Evolutionary conservation across 2,797 vertebrate genomes (phyloP).

Genomic region (Apogon talboti): DNA sequence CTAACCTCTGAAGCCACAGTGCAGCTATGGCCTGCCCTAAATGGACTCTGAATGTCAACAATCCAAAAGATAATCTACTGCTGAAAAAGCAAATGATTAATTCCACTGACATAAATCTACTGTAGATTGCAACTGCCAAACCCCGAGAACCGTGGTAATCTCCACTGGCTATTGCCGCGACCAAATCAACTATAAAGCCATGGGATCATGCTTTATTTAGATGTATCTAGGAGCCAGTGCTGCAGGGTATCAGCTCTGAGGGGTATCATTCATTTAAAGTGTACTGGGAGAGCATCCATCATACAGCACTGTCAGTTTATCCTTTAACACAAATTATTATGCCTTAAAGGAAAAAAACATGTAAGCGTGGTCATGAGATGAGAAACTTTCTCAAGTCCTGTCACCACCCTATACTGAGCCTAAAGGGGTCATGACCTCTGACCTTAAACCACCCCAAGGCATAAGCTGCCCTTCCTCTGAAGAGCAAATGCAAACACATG

Average conservation of each 20-base stretch:
- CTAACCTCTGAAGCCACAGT: constrained; percentile 16
- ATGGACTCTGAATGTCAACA: constrained; percentile 42
- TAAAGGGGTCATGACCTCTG: constrained; percentile 41
- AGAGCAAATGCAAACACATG: constrained; percentile 43
- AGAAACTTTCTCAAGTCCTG: background rate
- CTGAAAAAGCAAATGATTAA: constrained; percentile 62
- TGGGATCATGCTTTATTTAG: constrained; percentile 68
- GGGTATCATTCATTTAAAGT: constrained; percentile 32
- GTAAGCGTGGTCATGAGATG: constrained; percentile 1
- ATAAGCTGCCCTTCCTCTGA: constrained; percentile 23
- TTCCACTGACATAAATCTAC: constrained; percentile 66
- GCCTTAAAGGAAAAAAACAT: background rate
- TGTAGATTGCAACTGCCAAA: constrained; percentile 64
- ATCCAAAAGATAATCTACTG: constrained; percentile 51
- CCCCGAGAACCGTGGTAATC: constrained; percentile 72
- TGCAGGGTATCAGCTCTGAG: constrained; percentile 28
- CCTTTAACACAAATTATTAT: background rate
- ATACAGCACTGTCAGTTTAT: constrained; percentile 13
- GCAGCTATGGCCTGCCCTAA: constrained; percentile 24
- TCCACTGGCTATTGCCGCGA: constrained; percentile 43
- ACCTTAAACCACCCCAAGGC: constrained; percentile 22
- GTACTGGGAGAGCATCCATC: constrained; percentile 1
- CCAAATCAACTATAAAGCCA: constrained; percentile 59
- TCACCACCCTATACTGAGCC: constrained; percentile 18
- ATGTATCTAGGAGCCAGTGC: constrained; percentile 38